phyloP scores from a whole-genome alignment of 2,797 vertebrate species.

The Emys orbicularis region DNA sequence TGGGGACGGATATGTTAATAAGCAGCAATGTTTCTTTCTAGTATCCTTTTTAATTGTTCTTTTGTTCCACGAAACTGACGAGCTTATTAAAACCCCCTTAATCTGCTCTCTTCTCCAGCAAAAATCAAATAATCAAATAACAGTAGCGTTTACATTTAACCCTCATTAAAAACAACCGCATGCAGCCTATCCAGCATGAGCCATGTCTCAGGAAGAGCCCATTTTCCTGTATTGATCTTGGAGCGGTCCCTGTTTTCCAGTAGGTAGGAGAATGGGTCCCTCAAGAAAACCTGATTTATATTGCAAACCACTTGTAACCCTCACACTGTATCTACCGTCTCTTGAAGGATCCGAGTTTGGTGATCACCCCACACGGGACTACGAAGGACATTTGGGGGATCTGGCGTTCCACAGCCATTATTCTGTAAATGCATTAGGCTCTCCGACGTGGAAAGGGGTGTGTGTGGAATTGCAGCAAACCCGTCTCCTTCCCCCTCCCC shows the following conservation, averaged over 20 bases:
- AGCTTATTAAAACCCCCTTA: not conserved
- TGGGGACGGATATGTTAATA: not conserved
- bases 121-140: not conserved
- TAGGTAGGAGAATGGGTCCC: not conserved
- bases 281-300: not conserved
- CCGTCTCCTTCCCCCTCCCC: not conserved
- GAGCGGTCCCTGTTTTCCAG: not conserved
- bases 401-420: not conserved
- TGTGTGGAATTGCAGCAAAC: not conserved
- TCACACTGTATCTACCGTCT: not conserved
- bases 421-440: not conserved
- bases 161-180: not conserved
- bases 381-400: not conserved
- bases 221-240: not conserved
- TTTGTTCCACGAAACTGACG: not conserved
- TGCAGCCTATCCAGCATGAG: too few species aligned
- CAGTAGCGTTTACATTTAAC: not conserved
- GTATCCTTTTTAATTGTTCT: not conserved
- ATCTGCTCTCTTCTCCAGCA: not conserved
- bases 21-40: not conserved
- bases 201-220: not conserved
- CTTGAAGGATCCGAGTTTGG: not conserved
- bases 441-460: not conserved
- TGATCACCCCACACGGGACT: not conserved
- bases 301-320: not conserved